Percentiles rank a stretch among this genome's conserved stretches.
These are phyloP conservation scores for Notocelia uddmanniana DNA, from an alignment of 2,888 invertebrate genomes.

Conservation along the genomic window DNA sequence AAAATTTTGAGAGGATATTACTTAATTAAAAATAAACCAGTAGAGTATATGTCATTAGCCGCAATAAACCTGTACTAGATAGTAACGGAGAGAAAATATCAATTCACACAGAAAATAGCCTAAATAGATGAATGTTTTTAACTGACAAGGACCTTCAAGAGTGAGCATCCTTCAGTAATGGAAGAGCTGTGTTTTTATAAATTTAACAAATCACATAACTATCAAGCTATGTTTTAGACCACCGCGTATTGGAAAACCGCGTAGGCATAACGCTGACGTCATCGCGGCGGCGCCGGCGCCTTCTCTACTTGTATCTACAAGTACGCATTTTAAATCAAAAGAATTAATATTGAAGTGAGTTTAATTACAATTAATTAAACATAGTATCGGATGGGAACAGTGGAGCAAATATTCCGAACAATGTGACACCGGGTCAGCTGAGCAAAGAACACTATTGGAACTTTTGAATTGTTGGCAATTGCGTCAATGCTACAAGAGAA, in stretches of 20 bases:
- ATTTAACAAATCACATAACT: too few relatives aligned
- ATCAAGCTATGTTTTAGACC: background rate
- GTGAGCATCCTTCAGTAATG: too few relatives aligned
- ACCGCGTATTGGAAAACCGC: background rate
- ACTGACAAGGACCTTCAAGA: too few relatives aligned
- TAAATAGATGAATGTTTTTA: too few relatives aligned
- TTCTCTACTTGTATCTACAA: background rate
- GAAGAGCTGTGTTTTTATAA: too few relatives aligned
- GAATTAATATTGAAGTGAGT: constrained; percentile 6
- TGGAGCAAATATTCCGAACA: background rate
- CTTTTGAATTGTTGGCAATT: constrained; percentile 23
- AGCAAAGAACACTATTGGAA: constrained; percentile 30
- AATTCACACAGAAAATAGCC: too few relatives aligned
- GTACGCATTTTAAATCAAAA: background rate
- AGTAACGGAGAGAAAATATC: too few relatives aligned
- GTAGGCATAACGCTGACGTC: constrained; percentile 12
- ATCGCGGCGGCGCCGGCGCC: constrained; percentile 2
- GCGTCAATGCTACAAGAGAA: constrained; percentile 23
- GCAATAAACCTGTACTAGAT: too few relatives aligned
- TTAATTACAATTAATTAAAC: constrained; percentile 28
- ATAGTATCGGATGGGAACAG: constrained; percentile 16
- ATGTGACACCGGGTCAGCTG: constrained; percentile 24
- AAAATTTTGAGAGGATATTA: too few relatives aligned
- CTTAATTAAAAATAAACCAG: too few relatives aligned
- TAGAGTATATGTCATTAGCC: too few relatives aligned